Percentiles rank a stretch among this genome's conserved stretches.
These are phyloP conservation scores for Xiphydria camelus DNA, from an alignment of 2,888 invertebrate genomes.

Conservation along the genomic window DNA sequence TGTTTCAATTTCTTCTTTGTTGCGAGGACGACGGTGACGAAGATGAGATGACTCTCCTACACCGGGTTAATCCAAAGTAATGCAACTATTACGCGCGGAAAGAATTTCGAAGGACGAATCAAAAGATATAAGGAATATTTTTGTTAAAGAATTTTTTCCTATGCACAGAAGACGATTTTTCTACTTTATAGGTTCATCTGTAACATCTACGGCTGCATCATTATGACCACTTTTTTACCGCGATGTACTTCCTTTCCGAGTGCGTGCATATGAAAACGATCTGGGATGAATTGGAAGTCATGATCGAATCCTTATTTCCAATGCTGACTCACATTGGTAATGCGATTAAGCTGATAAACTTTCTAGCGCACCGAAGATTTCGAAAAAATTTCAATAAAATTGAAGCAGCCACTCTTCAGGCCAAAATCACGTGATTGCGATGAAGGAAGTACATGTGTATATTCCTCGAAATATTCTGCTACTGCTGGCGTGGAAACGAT, in stretches of 20 bases:
- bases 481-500: conserved; percentile 65
- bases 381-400: conserved; percentile 18
- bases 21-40: no score
- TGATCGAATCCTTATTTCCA: conserved; percentile 39
- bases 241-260: conserved; percentile 39
- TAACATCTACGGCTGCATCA: no score
- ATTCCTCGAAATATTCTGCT: conserved; percentile 62
- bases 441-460: conserved; percentile 60
- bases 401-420: conserved; percentile 33
- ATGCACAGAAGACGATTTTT: no score
- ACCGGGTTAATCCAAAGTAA: no score
- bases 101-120: no score
- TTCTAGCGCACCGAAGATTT: conserved; percentile 15
- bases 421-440: conserved; percentile 35
- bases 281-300: conserved; percentile 46
- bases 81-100: no score
- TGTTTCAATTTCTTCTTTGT: no score
- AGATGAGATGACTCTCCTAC: no score
- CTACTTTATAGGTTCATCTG: no score
- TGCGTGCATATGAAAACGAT: conserved; percentile 58
- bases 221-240: no score
- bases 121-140: no score
- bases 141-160: no score
- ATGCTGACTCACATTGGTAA: conserved; percentile 37
- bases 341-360: conserved; percentile 17